Evolutionary conservation across 2,113 vertebrate species (phyloP).

Genomic region (Proteles cristata): DNA sequence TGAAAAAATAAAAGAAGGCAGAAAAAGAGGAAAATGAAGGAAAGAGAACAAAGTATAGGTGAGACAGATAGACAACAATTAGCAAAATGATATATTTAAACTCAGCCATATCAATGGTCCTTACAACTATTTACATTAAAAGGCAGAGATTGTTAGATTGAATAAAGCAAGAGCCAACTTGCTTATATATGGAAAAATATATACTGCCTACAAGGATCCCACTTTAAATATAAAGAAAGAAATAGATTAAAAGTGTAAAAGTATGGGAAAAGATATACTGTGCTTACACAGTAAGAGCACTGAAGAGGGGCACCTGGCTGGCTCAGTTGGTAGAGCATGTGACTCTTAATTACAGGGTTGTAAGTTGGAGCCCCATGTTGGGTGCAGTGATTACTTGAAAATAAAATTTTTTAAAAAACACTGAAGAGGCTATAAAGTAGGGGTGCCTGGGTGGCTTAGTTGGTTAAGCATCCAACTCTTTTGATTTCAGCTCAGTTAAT

Average conservation of each 20-base stretch:
- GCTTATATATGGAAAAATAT: no score
- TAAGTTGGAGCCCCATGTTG: background rate
- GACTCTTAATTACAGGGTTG: background rate
- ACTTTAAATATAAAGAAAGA: background rate
- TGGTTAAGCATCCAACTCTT: no score
- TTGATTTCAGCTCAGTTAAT: no score
- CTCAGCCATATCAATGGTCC: background rate
- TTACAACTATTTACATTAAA: background rate
- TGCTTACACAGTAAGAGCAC: background rate
- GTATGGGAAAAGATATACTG: background rate
- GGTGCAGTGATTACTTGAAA: background rate
- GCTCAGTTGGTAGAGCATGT: background rate
- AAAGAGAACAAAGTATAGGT: background rate
- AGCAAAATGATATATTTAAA: conserved; percentile 11
- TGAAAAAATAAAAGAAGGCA: background rate
- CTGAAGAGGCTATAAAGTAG: background rate
- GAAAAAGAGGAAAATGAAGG: conserved; percentile 6
- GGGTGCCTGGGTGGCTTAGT: no score
- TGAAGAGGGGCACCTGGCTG: background rate
- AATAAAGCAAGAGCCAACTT: background rate
- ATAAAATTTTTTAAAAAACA: background rate
- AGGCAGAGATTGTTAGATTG: background rate
- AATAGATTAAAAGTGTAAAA: background rate
- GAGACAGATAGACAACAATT: background rate
- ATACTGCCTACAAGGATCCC: background rate